Percentiles rank a stretch among this genome's conserved stretches.
Evolutionary conservation across 2,113 vertebrate species (phyloP).

Genomic region (Dolichallabes microphthalmus): DNA sequence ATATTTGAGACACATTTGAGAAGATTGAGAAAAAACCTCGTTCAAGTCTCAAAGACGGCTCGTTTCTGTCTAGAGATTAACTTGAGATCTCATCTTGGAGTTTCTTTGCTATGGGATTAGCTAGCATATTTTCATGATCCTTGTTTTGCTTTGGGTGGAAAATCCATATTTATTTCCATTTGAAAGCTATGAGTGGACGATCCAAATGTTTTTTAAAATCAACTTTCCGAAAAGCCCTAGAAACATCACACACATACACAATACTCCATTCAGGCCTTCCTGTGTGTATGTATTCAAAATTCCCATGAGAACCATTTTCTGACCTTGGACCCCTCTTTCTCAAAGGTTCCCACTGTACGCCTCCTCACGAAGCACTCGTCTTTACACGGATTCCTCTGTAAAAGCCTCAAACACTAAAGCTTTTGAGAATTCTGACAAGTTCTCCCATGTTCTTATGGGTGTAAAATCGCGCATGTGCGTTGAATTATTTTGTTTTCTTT

Average conservation of each 20-base stretch:
- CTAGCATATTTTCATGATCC: background rate
- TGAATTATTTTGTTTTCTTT: background rate
- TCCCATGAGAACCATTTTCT: background rate
- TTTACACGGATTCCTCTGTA: background rate
- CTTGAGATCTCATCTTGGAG: too few relatives aligned
- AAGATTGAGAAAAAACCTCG: too few relatives aligned
- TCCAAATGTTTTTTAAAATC: background rate
- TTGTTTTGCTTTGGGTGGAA: background rate
- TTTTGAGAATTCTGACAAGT: background rate
- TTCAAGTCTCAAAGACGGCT: too few relatives aligned
- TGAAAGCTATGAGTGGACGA: background rate
- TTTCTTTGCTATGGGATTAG: too few relatives aligned
- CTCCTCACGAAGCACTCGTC: background rate
- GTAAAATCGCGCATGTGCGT: background rate
- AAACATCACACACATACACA: background rate
- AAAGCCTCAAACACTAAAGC: constrained; percentile 15
- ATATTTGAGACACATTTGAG: too few relatives aligned
- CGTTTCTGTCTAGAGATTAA: too few relatives aligned
- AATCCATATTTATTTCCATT: background rate
- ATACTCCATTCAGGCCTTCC: background rate
- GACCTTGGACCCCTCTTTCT: constrained; percentile 8
- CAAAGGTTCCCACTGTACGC: constrained; percentile 18
- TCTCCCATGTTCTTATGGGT: background rate
- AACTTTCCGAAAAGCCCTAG: background rate
- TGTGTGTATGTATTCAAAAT: background rate